phyloP scores from a whole-genome alignment of 2,888 invertebrate species.

The Pammene aurita region DNA sequence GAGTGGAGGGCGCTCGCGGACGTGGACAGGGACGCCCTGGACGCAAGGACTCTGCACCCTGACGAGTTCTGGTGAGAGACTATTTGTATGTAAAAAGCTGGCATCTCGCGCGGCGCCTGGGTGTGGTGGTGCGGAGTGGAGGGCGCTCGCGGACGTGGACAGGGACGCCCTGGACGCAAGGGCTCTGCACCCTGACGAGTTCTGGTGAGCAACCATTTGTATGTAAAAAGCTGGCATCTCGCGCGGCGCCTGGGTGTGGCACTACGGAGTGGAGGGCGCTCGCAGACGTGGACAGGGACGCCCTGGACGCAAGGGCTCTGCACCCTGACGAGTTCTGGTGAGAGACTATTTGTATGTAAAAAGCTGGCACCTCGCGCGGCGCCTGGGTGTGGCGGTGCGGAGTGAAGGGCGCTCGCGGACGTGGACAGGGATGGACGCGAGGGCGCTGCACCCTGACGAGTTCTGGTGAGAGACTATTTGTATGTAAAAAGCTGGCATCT shows the following conservation, averaged over 20 bases:
- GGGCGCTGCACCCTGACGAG: too few species aligned
- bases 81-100: too few species aligned
- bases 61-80: constrained; percentile 90
- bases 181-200: too few species aligned
- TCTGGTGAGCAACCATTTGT: too few species aligned
- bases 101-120: constrained; percentile 89
- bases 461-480: too few species aligned
- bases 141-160: constrained; percentile 84
- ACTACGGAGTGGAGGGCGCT: constrained; percentile 88
- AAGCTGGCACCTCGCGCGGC: too few species aligned
- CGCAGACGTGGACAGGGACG: constrained; percentile 84
- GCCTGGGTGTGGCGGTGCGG: too few species aligned
- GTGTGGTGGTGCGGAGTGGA: constrained; percentile 88
- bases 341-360: constrained; percentile 32
- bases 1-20: constrained; percentile 87
- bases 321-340: constrained; percentile 89
- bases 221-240: too few species aligned
- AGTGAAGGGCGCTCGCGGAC: too few species aligned
- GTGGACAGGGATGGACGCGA: too few species aligned
- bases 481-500: too few species aligned
- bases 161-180: constrained; percentile 86
- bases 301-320: constrained; percentile 84
- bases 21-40: constrained; percentile 85
- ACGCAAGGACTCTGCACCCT: constrained; percentile 84
- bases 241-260: constrained; percentile 88